Percentiles rank a stretch among this genome's conserved stretches.
These are phyloP conservation scores for Trichacis sp. DNA, from an alignment of 2,888 invertebrate species.

Conservation along the genomic window DNA sequence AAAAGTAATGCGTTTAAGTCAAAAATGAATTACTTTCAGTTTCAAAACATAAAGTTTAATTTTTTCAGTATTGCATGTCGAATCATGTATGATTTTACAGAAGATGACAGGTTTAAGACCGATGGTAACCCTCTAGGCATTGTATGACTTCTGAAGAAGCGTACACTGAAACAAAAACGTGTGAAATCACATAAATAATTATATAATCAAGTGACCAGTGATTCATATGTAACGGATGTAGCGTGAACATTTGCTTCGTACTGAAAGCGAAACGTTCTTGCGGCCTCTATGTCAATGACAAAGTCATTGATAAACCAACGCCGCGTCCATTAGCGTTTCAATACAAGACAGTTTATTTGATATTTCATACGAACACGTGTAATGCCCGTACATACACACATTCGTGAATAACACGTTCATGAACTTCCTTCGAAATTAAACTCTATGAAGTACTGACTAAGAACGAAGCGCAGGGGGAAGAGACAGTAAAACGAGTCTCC, in stretches of 20 bases:
- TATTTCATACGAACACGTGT: constrained; percentile 18
- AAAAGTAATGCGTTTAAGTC: no score
- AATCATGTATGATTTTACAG: no score
- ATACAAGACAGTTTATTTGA: constrained; percentile 19
- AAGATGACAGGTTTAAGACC: no score
- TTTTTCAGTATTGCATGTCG: no score
- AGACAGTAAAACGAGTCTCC: constrained; percentile 17
- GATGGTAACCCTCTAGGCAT: no score
- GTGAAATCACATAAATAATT: no score
- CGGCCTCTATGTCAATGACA: constrained; percentile 21
- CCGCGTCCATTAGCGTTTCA: constrained; percentile 24
- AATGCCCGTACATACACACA: constrained; percentile 8
- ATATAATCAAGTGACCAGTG: no score
- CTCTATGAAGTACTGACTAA: constrained; percentile 4
- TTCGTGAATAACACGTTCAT: constrained; percentile 22
- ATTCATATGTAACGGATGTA: no score
- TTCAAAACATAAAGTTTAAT: no score
- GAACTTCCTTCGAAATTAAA: constrained; percentile 25
- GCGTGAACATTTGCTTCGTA: constrained; percentile 27
- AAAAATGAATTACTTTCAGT: no score
- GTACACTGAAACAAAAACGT: no score
- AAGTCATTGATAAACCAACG: constrained; percentile 22
- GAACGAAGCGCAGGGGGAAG: constrained; percentile 17
- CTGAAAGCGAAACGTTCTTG: constrained; percentile 10
- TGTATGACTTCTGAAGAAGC: no score